Percentiles rank a stretch among this genome's conserved stretches.
phyloP scores from a whole-genome alignment of 2,113 vertebrate species.

The Tiliqua scincoides region DNA sequence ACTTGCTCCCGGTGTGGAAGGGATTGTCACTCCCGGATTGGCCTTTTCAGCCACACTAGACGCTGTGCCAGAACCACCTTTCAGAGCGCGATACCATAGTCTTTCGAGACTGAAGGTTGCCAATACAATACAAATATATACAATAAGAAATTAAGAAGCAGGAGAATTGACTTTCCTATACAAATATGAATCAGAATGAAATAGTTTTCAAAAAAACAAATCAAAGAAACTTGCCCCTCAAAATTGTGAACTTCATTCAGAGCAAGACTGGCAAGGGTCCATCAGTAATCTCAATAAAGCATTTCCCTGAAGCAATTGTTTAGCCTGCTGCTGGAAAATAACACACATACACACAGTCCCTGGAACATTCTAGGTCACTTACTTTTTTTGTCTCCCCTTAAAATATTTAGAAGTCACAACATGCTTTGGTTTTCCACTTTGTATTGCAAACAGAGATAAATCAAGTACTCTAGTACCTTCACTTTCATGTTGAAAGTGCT shows the following conservation, averaged over 20 bases:
- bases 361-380: accelerated
- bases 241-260: constrained; percentile 14
- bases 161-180: not conserved
- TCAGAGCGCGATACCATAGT: no score
- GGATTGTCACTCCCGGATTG: no score
- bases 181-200: not conserved
- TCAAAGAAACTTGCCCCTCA: not conserved
- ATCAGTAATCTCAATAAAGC: not conserved
- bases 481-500: not conserved
- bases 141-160: not conserved
- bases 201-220: not conserved
- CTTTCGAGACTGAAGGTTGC: no score
- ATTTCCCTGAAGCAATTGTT: accelerated
- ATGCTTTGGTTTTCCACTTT: constrained; percentile 8
- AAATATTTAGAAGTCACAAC: not conserved
- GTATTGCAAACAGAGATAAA: accelerated
- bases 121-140: no score
- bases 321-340: not conserved
- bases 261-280: accelerated
- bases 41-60: no score
- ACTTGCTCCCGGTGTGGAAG: no score
- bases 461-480: not conserved
- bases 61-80: no score
- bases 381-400: not conserved
- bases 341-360: accelerated